A percentile compares a stretch with the other conserved stretches of the same genome.
These are phyloP conservation scores for Suricata suricatta DNA, from an alignment of 2,113 vertebrate genomes.

Conservation along the genomic window DNA sequence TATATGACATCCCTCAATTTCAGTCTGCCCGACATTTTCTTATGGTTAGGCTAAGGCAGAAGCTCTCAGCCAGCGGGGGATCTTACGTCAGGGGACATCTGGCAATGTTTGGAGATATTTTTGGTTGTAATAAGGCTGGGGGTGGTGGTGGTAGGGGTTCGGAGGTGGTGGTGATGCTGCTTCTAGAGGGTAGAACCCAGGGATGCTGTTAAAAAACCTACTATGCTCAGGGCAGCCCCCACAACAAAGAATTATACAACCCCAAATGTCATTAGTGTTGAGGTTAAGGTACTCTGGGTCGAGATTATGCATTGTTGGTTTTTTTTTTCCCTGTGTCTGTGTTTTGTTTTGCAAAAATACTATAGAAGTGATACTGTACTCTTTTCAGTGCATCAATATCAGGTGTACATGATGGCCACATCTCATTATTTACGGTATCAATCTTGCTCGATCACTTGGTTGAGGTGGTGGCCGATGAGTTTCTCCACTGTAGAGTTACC, in stretches of 20 bases:
- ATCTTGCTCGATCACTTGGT: not conserved
- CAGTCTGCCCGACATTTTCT: not conserved
- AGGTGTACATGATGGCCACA: not conserved
- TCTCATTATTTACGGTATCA: not conserved
- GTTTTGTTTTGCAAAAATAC: not conserved
- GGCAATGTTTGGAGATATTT: not conserved
- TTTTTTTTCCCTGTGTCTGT: not conserved
- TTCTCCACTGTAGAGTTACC: not conserved
- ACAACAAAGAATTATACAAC: not conserved
- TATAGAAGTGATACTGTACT: not conserved
- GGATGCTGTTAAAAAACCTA: not conserved
- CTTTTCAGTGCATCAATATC: not conserved
- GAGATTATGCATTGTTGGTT: not conserved
- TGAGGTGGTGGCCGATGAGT: not conserved
- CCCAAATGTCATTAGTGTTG: not conserved
- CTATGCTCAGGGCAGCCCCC: not conserved
- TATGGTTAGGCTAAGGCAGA: not conserved
- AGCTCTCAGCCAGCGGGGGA: not conserved
- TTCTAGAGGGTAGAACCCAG: not conserved
- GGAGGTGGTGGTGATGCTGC: not conserved
- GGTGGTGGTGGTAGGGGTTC: too few relatives aligned
- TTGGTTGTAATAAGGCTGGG: not conserved
- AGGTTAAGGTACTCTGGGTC: not conserved
- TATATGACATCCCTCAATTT: not conserved
- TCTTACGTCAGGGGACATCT: not conserved